A percentile compares a stretch with the other conserved stretches of the same genome.
Conservation (phyloP, 2,113 vertebrate species). For the Campylorhamphus procurvoides region DNA sequence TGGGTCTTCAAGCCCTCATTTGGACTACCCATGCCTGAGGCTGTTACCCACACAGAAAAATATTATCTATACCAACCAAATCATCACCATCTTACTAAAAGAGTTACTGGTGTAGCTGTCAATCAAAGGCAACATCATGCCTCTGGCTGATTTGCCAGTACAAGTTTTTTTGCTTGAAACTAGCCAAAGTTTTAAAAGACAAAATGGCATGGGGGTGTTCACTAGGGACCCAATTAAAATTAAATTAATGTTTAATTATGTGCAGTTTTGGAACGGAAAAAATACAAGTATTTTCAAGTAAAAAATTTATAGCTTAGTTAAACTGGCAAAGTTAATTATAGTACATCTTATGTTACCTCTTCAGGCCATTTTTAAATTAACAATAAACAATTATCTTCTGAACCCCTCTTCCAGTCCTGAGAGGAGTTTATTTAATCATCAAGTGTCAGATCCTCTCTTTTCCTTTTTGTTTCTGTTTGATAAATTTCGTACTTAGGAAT, state of each 20-base stretch:
- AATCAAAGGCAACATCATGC: background rate
- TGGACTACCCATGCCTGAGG: background rate
- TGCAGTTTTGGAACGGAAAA: background rate
- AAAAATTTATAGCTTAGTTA: background rate
- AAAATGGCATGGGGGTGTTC: background rate
- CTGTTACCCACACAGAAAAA: background rate
- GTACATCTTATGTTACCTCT: constrained; percentile 1
- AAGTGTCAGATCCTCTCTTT: background rate
- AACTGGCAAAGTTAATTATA: background rate
- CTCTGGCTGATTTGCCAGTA: background rate
- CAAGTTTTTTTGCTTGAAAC: background rate
- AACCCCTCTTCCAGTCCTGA: background rate
- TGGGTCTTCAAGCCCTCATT: background rate
- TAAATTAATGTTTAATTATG: constrained; percentile 27
- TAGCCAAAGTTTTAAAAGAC: constrained; percentile 6
- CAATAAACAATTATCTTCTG: constrained; percentile 3
- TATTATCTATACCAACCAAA: background rate
- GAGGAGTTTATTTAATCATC: constrained; percentile 9
- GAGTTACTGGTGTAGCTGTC: background rate
- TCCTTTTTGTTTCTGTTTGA: background rate
- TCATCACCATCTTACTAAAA: background rate
- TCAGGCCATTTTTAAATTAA: constrained; percentile 25
- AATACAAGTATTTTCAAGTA: background rate
- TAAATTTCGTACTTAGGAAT: background rate
- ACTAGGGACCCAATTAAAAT: constrained; percentile 9